Evolutionary conservation across 2,888 invertebrate genomes (phyloP), one percentile per base, ranked within the genome.

Genomic region (Chrysolina oricalcia): DNA sequence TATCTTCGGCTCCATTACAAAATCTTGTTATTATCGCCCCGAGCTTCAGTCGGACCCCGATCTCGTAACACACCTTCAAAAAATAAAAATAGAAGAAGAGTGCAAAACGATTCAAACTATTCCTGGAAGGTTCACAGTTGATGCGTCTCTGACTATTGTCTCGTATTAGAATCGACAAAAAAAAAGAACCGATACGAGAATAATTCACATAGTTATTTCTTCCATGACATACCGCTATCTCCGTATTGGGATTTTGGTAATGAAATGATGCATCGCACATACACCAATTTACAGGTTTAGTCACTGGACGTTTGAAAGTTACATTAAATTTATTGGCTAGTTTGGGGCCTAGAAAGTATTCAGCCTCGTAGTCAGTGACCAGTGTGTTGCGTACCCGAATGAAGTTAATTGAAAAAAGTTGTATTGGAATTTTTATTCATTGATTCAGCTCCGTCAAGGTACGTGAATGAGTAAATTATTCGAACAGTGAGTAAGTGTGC

Each of bases 21-120:
- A 76, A 76, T 76, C 76, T 76, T 65, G 76, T 76, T 76, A 76
- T 76, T 76, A 76, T 76, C 71, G 76, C 76, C 76, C 46, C 59
- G 53, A 76, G 76, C 71, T 62, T 71, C 53, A 71, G 75, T 70
- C 72, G 50, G 53, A 74, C 68, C 48, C 62, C 70, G 74, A 74
- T 74, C 67, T 70, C 67, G 65, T 64, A 74, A 71, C 74, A 70
- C 74, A 74, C 74, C 74, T 72, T 68, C 69, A 72, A 75, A 75
- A 75, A 27, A 66, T 48, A 66, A 66, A 48, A 66, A 59, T 13
- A 59, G 59, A 74, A 67, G 65, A 75, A 75, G 72, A 72, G 72
- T 75, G 75, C 72, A 71, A 75, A 75, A 75, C 66, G 75, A 72
- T 70, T 67, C 74, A 64, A 74, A 74, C 67, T 74, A 71, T 74